Conservation (phyloP, 1,140 invertebrate species). For the Zaprionus lachaisei region DNA sequence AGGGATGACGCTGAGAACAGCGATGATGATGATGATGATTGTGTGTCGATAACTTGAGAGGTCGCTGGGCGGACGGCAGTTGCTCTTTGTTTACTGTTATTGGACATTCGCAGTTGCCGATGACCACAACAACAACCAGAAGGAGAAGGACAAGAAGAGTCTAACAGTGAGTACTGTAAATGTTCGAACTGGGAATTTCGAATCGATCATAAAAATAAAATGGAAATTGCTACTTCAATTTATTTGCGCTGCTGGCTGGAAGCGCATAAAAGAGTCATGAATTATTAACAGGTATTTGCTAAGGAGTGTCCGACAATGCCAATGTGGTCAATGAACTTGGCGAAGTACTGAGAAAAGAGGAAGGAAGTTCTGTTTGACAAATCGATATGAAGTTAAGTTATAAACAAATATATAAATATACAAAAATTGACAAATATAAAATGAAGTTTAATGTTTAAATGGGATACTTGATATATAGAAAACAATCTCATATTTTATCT, state of each 20-base stretch:
- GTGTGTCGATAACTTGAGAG: slow-evolving; percentile 9
- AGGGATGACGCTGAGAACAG: slow-evolving; percentile 22
- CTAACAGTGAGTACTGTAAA: slow-evolving; percentile 38
- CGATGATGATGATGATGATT: slow-evolving; percentile 8
- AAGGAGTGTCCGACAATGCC: slow-evolving; percentile 27
- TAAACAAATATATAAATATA: not conserved
- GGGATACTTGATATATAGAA: too few relatives aligned
- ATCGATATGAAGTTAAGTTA: not conserved
- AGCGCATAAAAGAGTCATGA: slow-evolving; percentile 73
- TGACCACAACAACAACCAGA: slow-evolving; percentile 47
- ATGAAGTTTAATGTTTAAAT: not conserved
- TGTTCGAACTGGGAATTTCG: slow-evolving; percentile 77
- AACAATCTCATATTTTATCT: not conserved
- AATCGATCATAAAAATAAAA: slow-evolving; percentile 78
- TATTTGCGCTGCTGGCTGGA: slow-evolving; percentile 65
- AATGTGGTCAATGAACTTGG: slow-evolving; percentile 64
- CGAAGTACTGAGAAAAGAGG: slow-evolving; percentile 5
- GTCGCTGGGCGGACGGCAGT: slow-evolving; percentile 1
- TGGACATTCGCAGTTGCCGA: slow-evolving; percentile 46
- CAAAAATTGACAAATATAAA: not conserved
- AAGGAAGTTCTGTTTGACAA: not conserved
- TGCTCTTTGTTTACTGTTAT: slow-evolving; percentile 46
- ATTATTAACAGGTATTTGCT: slow-evolving; percentile 74
- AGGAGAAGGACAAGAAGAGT: not conserved
- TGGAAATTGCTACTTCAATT: slow-evolving; percentile 72